Evolutionary conservation across 2,888 invertebrate genomes (phyloP).

Genomic region (Cecidostiba fungosa): DNA sequence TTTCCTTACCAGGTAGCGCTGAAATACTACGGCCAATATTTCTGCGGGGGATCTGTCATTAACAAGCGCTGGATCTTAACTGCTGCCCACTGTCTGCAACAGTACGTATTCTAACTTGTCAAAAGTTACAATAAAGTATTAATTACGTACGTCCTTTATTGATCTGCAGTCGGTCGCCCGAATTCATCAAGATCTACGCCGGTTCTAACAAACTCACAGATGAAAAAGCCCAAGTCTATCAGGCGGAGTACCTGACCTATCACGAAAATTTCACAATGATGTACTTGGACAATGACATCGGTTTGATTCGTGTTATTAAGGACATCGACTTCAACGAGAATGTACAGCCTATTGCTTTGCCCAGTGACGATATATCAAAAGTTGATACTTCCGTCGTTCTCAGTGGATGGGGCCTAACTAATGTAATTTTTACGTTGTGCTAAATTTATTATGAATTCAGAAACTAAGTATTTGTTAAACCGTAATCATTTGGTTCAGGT

Average conservation of each 20-base stretch:
- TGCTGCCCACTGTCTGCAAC: constrained; percentile 19
- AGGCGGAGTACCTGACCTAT: not conserved
- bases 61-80: constrained; percentile 25
- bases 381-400: not conserved
- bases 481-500: not conserved
- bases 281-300: constrained; percentile 13
- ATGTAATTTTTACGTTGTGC: not conserved
- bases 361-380: not conserved
- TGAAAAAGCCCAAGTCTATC: not conserved
- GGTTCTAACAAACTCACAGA: constrained; percentile 6
- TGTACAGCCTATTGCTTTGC: constrained; percentile 8
- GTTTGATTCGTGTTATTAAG: not conserved
- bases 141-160: not conserved
- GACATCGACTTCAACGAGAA: constrained; percentile 15
- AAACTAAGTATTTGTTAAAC: not conserved
- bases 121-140: not conserved
- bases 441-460: not conserved
- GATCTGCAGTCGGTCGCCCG: not conserved
- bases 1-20: constrained; percentile 30
- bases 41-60: constrained; percentile 23
- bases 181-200: not conserved
- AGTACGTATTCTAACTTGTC: not conserved
- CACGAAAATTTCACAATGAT: constrained; percentile 8
- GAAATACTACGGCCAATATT: not conserved
- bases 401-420: constrained; percentile 15